Conservation (phyloP, 2,113 vertebrate genomes). For the Brevimyrus niger region DNA sequence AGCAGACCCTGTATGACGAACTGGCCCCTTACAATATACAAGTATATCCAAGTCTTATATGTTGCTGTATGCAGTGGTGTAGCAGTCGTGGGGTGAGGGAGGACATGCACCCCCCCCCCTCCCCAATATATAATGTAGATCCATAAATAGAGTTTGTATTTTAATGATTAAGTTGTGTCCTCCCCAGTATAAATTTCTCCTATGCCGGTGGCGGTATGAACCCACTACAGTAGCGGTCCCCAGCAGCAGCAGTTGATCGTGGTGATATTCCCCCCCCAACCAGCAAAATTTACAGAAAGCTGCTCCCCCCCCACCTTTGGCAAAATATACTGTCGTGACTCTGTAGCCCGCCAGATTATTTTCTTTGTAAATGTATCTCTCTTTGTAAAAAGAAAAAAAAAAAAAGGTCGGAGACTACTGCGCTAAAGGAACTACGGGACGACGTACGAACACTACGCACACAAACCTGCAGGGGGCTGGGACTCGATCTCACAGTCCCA, state of each 20-base stretch:
- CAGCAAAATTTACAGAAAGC: not conserved
- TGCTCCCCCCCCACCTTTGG: not conserved
- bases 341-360: not conserved
- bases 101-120: too few species aligned
- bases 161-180: not conserved
- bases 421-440: not conserved
- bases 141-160: not conserved
- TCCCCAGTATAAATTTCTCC: not conserved
- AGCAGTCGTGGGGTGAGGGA: not conserved
- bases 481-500: not conserved
- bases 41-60: not conserved
- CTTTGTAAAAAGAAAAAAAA: not conserved
- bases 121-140: not conserved
- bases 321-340: not conserved
- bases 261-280: not conserved
- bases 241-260: not conserved
- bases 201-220: not conserved
- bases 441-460: not conserved
- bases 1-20: not conserved
- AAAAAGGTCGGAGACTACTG: not conserved
- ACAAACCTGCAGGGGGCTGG: not conserved
- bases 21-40: not conserved
- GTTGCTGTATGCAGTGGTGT: not conserved
- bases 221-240: not conserved
- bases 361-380: not conserved